phyloP scores from a whole-genome alignment of 1,140 invertebrate genomes.

The Drosophila teissieri region DNA sequence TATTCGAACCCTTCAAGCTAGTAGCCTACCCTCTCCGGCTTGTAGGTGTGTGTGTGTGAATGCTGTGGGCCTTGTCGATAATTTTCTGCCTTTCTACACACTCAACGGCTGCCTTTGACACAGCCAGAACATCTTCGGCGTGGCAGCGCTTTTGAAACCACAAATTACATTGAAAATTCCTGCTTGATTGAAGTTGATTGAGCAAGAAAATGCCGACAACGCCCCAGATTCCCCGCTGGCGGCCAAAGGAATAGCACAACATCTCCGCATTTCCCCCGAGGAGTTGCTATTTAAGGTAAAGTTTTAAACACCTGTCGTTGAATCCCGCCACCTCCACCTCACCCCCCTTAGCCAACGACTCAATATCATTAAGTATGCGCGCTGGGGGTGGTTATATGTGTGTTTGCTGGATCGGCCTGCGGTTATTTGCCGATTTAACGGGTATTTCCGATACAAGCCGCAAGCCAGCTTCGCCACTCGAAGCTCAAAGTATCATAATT shows the following conservation, averaged over 20 bases:
- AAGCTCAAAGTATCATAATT: constrained; percentile 72
- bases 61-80: constrained; percentile 67
- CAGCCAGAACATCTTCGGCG: constrained; percentile 53
- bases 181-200: constrained; percentile 82
- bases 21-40: not conserved
- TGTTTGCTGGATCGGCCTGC: constrained; percentile 25
- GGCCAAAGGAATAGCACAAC: constrained; percentile 20
- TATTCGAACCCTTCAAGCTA: not conserved
- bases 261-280: constrained; percentile 12
- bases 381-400: not conserved
- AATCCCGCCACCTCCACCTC: not conserved
- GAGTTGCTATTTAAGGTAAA: constrained; percentile 43
- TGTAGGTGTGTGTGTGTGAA: constrained; percentile 12
- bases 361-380: constrained; percentile 31
- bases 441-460: constrained; percentile 67
- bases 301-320: constrained; percentile 59
- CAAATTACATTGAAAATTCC: constrained; percentile 83
- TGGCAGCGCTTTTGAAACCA: constrained; percentile 53
- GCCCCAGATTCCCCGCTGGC: constrained; percentile 47
- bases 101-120: constrained; percentile 69
- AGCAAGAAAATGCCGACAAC: constrained; percentile 79
- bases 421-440: constrained; percentile 59
- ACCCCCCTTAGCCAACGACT: no score
- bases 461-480: constrained; percentile 35
- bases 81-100: constrained; percentile 81